Base-by-base conservation (phyloP, 2,797 vertebrate species). In the Gambelia wislizenii region DNA sequence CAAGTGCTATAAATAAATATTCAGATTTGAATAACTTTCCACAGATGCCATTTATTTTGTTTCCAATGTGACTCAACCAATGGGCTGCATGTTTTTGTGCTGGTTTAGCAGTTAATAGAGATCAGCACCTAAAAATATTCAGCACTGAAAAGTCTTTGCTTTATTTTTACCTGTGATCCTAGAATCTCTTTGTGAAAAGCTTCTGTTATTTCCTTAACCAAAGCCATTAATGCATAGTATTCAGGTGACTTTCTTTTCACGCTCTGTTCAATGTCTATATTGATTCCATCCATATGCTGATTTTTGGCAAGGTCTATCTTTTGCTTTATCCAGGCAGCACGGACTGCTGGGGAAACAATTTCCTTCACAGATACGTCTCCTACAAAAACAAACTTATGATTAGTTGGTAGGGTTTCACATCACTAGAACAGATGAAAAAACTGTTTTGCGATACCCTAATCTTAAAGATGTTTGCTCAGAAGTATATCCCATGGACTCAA, bases 261-360 rank as follows among this genome's bases (percentile, higher is more conserved):
- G 42, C 96, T 97, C 89, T 99, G 98, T 89, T 99, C 99, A 92
- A 99, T 97, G 91, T 99, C 98, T 81, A 99, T 92, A 95, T 99
- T 99, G 96, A 99, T 99, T 84, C 99, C 99, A 95, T 99, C 99
- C 99, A 99, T 98, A 87, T 98, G 97, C 89, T 99, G 98, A 0
- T 82, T 96, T 96, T 98, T 98, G 76, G 98, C 98, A 95, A 98
- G 95, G 42, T 95, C 90, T 88, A 99, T 93, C 87, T 98, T 97
- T 56, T 97, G 95, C 27, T 93, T 95, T 96, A 99, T 98, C 99
- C 99, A 99, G 0, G 94, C 94, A 18, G 97, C 96, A 96, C 99
- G 98, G 91, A 98, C 97, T 76, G 83, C 89, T 88, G 96, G 96
- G 92, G 98, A 97, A 93, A 98, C 95, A 25, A 99, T 96, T 90